phyloP scores from a whole-genome alignment of 2,888 invertebrate genomes.

The Drosophila bunnanda region DNA sequence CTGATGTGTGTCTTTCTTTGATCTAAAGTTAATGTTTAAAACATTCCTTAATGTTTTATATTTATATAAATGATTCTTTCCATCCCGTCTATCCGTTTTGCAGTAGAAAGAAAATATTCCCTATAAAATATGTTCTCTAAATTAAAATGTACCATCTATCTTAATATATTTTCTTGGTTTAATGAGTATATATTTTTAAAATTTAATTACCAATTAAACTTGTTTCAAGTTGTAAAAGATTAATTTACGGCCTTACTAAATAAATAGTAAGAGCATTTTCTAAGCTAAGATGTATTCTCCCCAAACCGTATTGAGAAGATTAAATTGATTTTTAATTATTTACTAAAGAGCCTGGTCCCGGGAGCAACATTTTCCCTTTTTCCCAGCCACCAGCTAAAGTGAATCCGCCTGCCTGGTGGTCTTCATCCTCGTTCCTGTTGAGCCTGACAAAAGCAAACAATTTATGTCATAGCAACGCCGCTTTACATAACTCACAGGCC shows the following conservation, averaged over 20 bases:
- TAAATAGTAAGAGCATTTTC: not conserved
- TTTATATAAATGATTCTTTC: too few species aligned
- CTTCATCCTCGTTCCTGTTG: constrained; percentile 35
- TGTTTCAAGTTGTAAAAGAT: not conserved
- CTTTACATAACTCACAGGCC: constrained; percentile 80
- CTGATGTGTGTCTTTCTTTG: not conserved
- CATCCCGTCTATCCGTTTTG: too few species aligned
- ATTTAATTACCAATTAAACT: not conserved
- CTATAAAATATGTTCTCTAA: too few species aligned
- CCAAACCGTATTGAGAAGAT: not conserved
- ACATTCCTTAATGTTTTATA: too few species aligned
- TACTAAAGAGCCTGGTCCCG: constrained; percentile 7
- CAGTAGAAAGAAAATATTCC: too few species aligned
- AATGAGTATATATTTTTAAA: not conserved
- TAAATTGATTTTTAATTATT: constrained; percentile 39
- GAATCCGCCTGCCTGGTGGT: constrained; percentile 46
- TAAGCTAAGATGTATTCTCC: not conserved
- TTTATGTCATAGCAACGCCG: constrained; percentile 75
- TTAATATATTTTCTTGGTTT: too few species aligned
- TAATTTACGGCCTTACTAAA: not conserved
- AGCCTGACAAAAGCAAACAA: constrained; percentile 69
- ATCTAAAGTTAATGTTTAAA: too few species aligned
- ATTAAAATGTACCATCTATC: too few species aligned
- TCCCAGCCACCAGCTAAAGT: not conserved
- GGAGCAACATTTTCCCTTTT: constrained; percentile 6